Conservation (phyloP, 2,888 invertebrate genomes). For the Cosmia trapezina region DNA sequence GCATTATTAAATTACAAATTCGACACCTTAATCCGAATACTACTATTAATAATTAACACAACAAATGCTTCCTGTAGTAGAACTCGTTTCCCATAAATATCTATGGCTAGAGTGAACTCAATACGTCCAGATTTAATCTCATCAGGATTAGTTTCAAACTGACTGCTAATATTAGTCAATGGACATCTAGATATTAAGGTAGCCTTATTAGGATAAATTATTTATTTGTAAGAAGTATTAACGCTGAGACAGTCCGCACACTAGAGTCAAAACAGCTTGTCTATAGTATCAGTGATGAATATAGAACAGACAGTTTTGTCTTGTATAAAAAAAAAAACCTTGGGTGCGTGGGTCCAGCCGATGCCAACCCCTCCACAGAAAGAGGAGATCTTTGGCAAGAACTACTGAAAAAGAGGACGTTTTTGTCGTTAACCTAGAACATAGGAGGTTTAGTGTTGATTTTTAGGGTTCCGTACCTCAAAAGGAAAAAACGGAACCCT, state of each 20-base stretch:
- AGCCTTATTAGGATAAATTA: constrained; percentile 17
- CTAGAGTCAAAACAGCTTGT: neutral
- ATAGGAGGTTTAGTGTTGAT: no score
- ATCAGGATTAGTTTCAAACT: constrained; percentile 47
- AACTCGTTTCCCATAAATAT: constrained; percentile 52
- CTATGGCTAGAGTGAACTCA: constrained; percentile 40
- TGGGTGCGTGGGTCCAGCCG: no score
- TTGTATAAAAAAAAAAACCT: no score
- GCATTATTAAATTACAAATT: constrained; percentile 30
- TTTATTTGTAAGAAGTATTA: constrained; percentile 6
- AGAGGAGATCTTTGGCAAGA: no score
- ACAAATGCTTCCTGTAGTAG: constrained; percentile 10
- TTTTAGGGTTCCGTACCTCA: no score
- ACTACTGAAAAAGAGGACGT: no score
- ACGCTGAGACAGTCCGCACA: neutral
- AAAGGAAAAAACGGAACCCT: no score
- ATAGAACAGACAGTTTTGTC: neutral
- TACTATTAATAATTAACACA: neutral
- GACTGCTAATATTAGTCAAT: constrained; percentile 44
- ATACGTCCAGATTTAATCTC: constrained; percentile 52
- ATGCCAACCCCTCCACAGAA: no score
- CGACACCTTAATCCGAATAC: neutral
- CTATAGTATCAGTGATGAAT: neutral
- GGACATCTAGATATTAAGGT: constrained; percentile 16
- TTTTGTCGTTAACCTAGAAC: no score